Conservation (phyloP, 2,888 invertebrate species). For the Teinopalpus imperialis region DNA sequence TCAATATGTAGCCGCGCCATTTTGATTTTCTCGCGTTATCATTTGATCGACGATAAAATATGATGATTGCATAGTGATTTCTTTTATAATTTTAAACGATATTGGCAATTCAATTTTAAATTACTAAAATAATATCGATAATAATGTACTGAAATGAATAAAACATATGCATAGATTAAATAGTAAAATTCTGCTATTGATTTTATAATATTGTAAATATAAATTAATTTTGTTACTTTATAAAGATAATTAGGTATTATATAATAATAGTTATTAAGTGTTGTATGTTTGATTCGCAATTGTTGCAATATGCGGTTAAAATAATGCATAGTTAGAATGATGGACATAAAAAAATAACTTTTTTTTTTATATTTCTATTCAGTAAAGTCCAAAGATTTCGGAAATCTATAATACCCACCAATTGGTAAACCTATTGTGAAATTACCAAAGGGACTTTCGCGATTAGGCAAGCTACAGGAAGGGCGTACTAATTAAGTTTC, state of each 20-base stretch:
- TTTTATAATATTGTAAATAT: slow-evolving; percentile 80
- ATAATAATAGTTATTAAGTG: slow-evolving; percentile 78
- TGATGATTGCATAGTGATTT: no score
- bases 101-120: not conserved
- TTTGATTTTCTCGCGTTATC: no score
- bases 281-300: slow-evolving; percentile 81
- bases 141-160: slow-evolving; percentile 34
- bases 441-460: slow-evolving; percentile 61
- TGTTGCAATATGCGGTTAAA: slow-evolving; percentile 79
- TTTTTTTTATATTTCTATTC: slow-evolving; percentile 51
- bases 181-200: slow-evolving; percentile 78
- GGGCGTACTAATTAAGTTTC: slow-evolving; percentile 8
- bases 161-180: slow-evolving; percentile 47
- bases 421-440: slow-evolving; percentile 63
- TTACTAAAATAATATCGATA: not conserved
- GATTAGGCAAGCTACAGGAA: slow-evolving; percentile 21
- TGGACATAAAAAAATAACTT: slow-evolving; percentile 55
- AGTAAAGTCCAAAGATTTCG: slow-evolving; percentile 74
- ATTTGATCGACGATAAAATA: no score
- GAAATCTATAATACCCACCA: slow-evolving; percentile 72
- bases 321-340: slow-evolving; percentile 72
- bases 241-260: slow-evolving; percentile 80
- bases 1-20: no score
- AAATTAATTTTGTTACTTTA: slow-evolving; percentile 82
- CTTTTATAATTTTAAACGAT: not conserved